Conservation (phyloP, 2,797 vertebrate genomes). For the Propithecus deckenii region DNA sequence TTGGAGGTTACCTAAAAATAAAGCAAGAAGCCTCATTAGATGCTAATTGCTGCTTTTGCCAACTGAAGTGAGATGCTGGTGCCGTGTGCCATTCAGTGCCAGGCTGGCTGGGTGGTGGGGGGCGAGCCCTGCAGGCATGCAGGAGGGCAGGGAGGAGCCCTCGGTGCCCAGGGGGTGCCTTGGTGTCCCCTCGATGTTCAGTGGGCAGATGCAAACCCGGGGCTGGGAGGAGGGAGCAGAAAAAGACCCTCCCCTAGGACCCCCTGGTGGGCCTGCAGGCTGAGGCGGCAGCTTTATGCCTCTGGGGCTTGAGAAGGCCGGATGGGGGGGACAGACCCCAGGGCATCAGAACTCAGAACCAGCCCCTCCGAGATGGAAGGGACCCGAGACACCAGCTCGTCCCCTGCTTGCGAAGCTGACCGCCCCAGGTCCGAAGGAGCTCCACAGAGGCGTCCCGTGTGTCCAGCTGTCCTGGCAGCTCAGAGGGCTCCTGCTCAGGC, state of each 20-base stretch:
- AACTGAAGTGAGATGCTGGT: constrained; percentile 81
- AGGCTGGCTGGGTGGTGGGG: not conserved
- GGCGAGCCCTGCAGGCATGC: not conserved
- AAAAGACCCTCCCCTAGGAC: not conserved
- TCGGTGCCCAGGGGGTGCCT: not conserved
- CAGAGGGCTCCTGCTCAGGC: not conserved
- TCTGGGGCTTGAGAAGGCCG: not conserved
- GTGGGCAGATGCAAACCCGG: not conserved
- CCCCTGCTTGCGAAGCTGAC: not conserved
- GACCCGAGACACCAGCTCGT: not conserved
- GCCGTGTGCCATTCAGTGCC: constrained; percentile 72
- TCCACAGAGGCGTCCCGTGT: not conserved
- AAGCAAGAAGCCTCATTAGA: constrained; percentile 88
- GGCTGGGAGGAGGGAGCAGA: too few species aligned
- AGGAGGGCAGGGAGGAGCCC: not conserved
- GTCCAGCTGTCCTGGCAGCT: not conserved
- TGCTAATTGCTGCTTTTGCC: constrained; percentile 86
- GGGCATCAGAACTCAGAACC: not conserved
- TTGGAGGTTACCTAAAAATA: constrained; percentile 89
- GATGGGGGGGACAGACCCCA: accelerated
- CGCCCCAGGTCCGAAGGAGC: not conserved
- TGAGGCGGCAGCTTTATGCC: not conserved
- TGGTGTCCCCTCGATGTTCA: not conserved
- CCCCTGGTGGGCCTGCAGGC: not conserved
- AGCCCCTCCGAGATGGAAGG: not conserved